Percentiles rank a stretch among this genome's conserved stretches.
These are phyloP conservation scores for Leucopternis melanops DNA, from an alignment of 2,113 vertebrate genomes.

Conservation along the genomic window DNA sequence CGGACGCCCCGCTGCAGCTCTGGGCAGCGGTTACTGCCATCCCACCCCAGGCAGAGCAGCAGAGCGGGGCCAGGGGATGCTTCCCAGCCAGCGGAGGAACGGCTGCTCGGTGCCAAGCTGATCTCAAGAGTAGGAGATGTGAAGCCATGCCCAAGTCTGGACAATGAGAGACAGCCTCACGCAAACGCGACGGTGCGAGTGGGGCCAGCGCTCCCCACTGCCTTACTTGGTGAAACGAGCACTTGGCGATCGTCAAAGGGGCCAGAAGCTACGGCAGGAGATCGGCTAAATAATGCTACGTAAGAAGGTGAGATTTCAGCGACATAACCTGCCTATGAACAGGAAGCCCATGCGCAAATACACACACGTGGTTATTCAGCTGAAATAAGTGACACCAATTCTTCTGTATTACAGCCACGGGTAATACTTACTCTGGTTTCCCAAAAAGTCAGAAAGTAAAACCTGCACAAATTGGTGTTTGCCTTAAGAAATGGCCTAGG, in stretches of 20 bases:
- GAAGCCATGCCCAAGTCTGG: neutral
- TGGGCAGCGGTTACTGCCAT: fast-evolving
- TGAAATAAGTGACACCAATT: neutral
- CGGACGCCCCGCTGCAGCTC: fast-evolving
- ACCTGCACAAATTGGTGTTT: neutral
- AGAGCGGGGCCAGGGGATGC: fast-evolving
- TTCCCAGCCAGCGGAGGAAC: neutral
- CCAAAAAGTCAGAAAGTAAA: neutral
- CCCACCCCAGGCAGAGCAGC: neutral
- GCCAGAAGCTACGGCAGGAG: neutral
- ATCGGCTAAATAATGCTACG: neutral
- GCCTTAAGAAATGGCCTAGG: neutral
- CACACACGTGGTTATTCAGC: neutral
- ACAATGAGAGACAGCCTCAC: neutral
- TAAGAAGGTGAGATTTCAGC: neutral
- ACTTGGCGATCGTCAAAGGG: neutral
- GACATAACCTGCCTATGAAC: neutral
- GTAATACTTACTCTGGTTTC: neutral
- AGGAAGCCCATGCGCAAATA: neutral
- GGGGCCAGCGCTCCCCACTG: neutral
- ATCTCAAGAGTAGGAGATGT: neutral
- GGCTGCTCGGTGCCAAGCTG: neutral
- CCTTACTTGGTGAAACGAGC: neutral
- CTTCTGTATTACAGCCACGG: neutral
- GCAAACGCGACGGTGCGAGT: fast-evolving